A percentile compares a stretch with the other conserved stretches of the same genome.
Evolutionary conservation across 2,797 vertebrate species (phyloP).

Genomic region (Prionace glauca): DNA sequence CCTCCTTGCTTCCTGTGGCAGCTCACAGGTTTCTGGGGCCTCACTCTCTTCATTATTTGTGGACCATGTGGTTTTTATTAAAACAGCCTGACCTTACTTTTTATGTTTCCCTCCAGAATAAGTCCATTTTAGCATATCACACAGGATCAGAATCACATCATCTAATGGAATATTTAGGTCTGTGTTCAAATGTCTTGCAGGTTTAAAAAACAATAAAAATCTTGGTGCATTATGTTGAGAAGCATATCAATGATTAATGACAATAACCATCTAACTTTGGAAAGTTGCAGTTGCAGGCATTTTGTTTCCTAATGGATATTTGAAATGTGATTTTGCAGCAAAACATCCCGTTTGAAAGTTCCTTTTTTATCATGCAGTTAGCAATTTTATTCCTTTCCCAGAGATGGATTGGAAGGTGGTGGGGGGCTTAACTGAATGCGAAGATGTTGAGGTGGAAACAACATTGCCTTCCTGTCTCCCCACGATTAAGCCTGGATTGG

Average conservation of each 20-base stretch:
- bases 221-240: background rate
- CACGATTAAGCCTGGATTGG: no score
- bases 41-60: background rate
- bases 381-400: no score
- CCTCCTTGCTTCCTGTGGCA: background rate
- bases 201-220: background rate
- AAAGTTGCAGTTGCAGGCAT: background rate
- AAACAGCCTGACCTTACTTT: background rate
- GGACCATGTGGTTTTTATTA: slow-evolving; percentile 29
- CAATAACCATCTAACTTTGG: background rate
- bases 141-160: background rate
- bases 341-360: background rate
- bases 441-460: no score
- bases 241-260: background rate
- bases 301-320: background rate
- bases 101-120: background rate
- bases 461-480: no score
- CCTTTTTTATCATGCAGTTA: background rate
- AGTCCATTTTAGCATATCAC: background rate
- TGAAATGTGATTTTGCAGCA: background rate
- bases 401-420: no score
- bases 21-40: background rate
- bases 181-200: background rate
- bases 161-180: background rate
- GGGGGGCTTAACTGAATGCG: no score